phyloP scores from a whole-genome alignment of 1,140 invertebrate species.

The Holcopasites calliopsidis region DNA sequence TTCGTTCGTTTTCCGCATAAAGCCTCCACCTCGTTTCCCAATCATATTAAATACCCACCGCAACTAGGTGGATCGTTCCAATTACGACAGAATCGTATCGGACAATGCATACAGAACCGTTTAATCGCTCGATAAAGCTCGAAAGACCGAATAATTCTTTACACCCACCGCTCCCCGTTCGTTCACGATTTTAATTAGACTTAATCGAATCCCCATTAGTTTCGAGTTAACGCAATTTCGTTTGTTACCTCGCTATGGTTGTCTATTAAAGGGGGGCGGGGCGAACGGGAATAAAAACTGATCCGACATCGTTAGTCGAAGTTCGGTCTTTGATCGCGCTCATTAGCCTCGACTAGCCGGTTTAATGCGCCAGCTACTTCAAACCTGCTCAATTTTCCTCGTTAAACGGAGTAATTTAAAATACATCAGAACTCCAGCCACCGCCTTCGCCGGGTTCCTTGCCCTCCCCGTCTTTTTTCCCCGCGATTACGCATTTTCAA shows the following conservation, averaged over 20 bases:
- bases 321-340: slow-evolving; percentile 33
- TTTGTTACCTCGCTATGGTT: not conserved
- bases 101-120: not conserved
- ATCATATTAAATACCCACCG: no score
- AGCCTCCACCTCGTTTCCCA: no score
- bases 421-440: slow-evolving; percentile 13
- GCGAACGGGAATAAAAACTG: slow-evolving; percentile 20
- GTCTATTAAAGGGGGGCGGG: not conserved
- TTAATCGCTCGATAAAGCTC: slow-evolving; percentile 6
- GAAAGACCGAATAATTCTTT: slow-evolving; percentile 1
- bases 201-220: slow-evolving; percentile 1
- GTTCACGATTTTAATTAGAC: slow-evolving; percentile 26
- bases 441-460: not conserved
- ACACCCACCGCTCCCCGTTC: not conserved
- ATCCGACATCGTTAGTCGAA: slow-evolving; percentile 22
- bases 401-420: slow-evolving; percentile 40
- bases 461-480: not conserved
- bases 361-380: slow-evolving; percentile 29
- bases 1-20: no score
- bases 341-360: slow-evolving; percentile 34
- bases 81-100: not conserved
- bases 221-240: not conserved
- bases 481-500: not conserved
- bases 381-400: slow-evolving; percentile 25
- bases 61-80: no score